phyloP scores from a whole-genome alignment of 30 jellyfish, hydroid and myxozoan species.

The Aurelia coerulea region DNA sequence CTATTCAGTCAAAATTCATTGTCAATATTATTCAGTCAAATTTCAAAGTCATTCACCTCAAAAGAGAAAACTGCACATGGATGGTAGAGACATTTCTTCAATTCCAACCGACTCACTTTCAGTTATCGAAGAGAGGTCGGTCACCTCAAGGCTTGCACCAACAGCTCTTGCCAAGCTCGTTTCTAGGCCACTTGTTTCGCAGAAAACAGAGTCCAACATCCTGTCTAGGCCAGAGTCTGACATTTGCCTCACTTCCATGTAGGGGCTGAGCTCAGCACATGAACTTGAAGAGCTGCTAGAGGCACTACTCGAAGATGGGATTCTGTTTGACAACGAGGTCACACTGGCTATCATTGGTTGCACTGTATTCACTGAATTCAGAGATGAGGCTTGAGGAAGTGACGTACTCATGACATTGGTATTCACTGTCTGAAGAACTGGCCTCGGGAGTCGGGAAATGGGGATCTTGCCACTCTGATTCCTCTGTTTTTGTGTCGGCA shows the following conservation, averaged over 20 bases:
- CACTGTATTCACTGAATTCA: not conserved
- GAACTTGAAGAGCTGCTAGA: slow-evolving; percentile 40
- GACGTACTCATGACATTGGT: slow-evolving; percentile 28
- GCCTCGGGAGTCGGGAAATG: slow-evolving; percentile 36
- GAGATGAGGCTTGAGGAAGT: not conserved
- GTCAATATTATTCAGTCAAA: no score
- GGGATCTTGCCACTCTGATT: slow-evolving; percentile 16
- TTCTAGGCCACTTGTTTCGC: slow-evolving; percentile 63
- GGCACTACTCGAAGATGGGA: slow-evolving; percentile 41
- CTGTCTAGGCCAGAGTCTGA: slow-evolving; percentile 43
- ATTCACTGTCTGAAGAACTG: slow-evolving; percentile 44
- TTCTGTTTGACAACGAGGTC: slow-evolving; percentile 24
- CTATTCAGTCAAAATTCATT: no score
- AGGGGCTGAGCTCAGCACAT: slow-evolving; percentile 10
- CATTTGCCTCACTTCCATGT: not conserved
- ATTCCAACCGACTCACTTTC: slow-evolving; percentile 5
- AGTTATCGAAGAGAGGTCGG: slow-evolving; percentile 28
- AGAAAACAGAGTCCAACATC: slow-evolving; percentile 39
- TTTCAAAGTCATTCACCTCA: not conserved
- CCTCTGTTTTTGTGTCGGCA: not conserved
- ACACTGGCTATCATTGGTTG: not conserved
- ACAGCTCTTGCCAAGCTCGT: slow-evolving; percentile 60
- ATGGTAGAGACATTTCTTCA: slow-evolving; percentile 68
- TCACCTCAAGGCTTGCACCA: slow-evolving; percentile 51
- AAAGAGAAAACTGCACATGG: slow-evolving; percentile 46